A percentile compares a stretch with the other conserved stretches of the same genome.
Evolutionary conservation across 2,797 vertebrate species (phyloP).

Genomic region (Podargus strigoides): DNA sequence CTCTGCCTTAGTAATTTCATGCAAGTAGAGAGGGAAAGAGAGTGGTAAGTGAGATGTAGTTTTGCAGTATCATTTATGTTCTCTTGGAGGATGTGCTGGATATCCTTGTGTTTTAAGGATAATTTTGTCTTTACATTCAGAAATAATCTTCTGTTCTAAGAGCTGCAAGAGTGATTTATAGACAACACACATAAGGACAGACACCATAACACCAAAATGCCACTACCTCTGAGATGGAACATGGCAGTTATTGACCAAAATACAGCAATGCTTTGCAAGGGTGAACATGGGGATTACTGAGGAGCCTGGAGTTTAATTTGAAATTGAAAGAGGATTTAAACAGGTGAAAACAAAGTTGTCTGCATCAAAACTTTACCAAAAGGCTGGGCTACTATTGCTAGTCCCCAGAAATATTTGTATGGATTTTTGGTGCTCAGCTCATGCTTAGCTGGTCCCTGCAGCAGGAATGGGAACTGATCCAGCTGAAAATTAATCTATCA

Average conservation of each 20-base stretch:
- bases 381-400: not conserved
- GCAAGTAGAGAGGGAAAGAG: not conserved
- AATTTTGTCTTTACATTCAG: not conserved
- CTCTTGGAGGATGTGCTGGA: not conserved
- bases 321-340: not conserved
- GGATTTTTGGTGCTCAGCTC: not conserved
- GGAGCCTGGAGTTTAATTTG: not conserved
- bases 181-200: not conserved
- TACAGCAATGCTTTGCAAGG: not conserved
- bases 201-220: not conserved
- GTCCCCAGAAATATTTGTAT: not conserved
- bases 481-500: not conserved
- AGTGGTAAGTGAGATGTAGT: not conserved
- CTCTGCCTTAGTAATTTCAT: conserved; percentile 53
- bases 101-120: not conserved
- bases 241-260: conserved; percentile 1
- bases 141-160: not conserved
- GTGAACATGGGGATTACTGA: not conserved
- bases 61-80: not conserved
- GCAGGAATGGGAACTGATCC: not conserved
- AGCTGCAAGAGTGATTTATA: not conserved
- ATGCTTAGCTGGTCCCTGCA: not conserved
- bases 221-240: not conserved
- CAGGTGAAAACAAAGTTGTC: not conserved
- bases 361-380: not conserved